A percentile compares a stretch with the other conserved stretches of the same genome.
Evolutionary conservation across 2,113 vertebrate genomes (phyloP).

Genomic region (Sigmodon hispidus): DNA sequence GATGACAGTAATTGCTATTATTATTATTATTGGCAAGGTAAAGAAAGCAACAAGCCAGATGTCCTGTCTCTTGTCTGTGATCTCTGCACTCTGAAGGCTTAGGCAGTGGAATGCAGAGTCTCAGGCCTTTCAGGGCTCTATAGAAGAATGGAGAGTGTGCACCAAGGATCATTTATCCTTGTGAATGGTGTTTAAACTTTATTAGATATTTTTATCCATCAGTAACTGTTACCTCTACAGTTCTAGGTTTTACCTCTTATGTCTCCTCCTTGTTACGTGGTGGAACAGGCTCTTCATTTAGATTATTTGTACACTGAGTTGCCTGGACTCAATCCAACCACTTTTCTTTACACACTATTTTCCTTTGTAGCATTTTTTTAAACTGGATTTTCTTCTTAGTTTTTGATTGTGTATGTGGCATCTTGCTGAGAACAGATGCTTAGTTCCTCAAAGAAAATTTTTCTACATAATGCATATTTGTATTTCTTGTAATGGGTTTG

Average conservation of each 20-base stretch:
- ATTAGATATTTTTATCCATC: not conserved
- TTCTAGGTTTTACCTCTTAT: not conserved
- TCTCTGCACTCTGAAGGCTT: not conserved
- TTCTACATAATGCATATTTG: not conserved
- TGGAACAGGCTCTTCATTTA: not conserved
- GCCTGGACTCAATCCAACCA: not conserved
- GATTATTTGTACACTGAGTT: not conserved
- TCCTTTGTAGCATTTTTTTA: not conserved
- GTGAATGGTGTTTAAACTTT: not conserved
- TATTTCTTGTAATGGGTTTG: conserved; percentile 37
- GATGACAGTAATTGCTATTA: no score
- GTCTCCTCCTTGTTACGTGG: not conserved
- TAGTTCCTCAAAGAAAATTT: conserved; percentile 33
- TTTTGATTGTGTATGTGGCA: not conserved
- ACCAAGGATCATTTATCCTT: not conserved
- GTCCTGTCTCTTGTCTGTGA: not conserved
- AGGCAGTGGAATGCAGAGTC: not conserved
- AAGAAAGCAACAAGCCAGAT: not conserved
- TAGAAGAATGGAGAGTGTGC: rapidly evolving
- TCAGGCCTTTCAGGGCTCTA: not conserved
- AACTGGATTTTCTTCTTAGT: not conserved
- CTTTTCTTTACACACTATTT: not conserved
- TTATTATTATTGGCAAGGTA: not conserved
- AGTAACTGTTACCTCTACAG: not conserved
- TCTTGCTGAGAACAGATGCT: conserved; percentile 43